Conservation (phyloP, 2,888 invertebrate species). For the Eupithecia pulchellata region DNA sequence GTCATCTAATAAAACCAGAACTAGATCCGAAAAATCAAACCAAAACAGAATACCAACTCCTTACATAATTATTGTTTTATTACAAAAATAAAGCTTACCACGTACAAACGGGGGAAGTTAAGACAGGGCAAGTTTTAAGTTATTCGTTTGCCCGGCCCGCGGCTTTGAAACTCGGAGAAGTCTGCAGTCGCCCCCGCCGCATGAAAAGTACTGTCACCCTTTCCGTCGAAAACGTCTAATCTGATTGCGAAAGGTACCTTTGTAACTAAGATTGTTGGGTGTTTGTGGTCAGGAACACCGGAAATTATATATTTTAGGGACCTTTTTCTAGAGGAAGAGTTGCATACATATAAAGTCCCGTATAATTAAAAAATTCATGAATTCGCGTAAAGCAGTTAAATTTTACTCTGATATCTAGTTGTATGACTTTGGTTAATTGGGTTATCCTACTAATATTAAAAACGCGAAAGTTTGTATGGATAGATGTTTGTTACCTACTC, state of each 20-base stretch:
- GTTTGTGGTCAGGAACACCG: conserved; percentile 1
- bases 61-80: conserved; percentile 25
- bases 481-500: too few species aligned
- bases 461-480: too few species aligned
- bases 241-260: conserved; percentile 9
- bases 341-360: neutral
- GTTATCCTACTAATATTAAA: too few species aligned
- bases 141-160: conserved; percentile 55
- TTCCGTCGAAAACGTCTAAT: conserved; percentile 48
- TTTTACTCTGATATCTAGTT: neutral
- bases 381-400: neutral
- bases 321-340: neutral
- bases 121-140: conserved; percentile 59
- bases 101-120: conserved; percentile 53
- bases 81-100: conserved; percentile 54
- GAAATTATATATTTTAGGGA: neutral
- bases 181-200: conserved; percentile 58
- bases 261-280: neutral
- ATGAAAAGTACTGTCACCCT: conserved; percentile 60
- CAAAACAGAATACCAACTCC: neutral
- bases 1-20: too few species aligned
- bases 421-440: neutral
- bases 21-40: too few species aligned
- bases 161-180: conserved; percentile 58
- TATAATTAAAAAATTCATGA: neutral